phyloP scores from a whole-genome alignment of 2,113 vertebrate genomes.

The Pica pica region DNA sequence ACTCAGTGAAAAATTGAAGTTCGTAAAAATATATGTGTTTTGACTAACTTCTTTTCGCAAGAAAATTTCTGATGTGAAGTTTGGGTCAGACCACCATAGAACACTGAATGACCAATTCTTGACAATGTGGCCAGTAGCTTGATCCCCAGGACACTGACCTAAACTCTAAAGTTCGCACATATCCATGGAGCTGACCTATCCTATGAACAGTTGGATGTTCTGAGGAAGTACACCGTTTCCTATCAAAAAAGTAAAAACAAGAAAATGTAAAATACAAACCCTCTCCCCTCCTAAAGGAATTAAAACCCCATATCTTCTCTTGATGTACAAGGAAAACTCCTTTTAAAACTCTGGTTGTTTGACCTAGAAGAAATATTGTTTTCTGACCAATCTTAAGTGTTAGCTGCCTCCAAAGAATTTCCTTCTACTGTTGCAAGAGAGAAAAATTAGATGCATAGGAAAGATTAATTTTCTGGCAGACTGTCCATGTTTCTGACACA shows the following conservation, averaged over 20 bases:
- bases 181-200: neutral
- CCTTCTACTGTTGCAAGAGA: neutral
- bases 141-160: neutral
- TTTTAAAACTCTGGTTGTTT: neutral
- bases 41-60: neutral
- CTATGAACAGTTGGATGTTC: neutral
- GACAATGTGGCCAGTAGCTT: neutral
- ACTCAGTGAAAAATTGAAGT: neutral
- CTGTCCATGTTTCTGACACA: neutral
- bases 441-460: neutral
- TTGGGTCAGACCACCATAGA: neutral
- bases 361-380: neutral
- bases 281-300: neutral
- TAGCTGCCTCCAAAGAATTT: neutral
- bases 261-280: neutral
- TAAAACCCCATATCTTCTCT: neutral
- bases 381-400: neutral
- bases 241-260: neutral
- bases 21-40: neutral
- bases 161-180: neutral
- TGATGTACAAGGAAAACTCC: neutral
- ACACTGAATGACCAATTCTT: neutral
- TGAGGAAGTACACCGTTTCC: accelerated
- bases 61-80: neutral
- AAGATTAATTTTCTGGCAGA: neutral